phyloP scores from a whole-genome alignment of 2,888 invertebrate genomes.

The Trichacis sp. region DNA sequence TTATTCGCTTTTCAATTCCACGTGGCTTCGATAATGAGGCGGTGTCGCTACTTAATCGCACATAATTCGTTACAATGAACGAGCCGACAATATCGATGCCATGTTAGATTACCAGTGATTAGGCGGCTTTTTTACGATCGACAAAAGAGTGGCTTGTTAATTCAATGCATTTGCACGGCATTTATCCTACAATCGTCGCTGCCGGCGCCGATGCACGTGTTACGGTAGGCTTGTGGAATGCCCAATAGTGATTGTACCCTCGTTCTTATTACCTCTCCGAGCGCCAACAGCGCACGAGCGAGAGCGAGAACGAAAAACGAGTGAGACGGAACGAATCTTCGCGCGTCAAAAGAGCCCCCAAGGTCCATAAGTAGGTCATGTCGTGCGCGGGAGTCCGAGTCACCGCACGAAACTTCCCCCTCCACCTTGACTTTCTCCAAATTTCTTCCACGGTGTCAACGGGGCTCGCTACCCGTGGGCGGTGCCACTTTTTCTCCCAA shows the following conservation, averaged over 20 bases:
- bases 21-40: slow-evolving; percentile 21
- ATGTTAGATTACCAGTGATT: slow-evolving; percentile 22
- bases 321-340: slow-evolving; percentile 16
- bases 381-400: slow-evolving; percentile 4
- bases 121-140: slow-evolving; percentile 24
- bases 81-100: slow-evolving; percentile 20
- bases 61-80: slow-evolving; percentile 24
- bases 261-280: slow-evolving; percentile 29
- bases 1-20: slow-evolving; percentile 29
- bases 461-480: no score
- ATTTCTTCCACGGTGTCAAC: slow-evolving; percentile 12
- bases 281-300: slow-evolving; percentile 2
- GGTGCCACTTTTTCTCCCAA: no score
- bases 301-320: slow-evolving; percentile 12
- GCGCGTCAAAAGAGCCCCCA: slow-evolving; percentile 24
- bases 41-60: slow-evolving; percentile 15
- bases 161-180: slow-evolving; percentile 32
- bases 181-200: slow-evolving; percentile 34
- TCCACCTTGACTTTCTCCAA: slow-evolving; percentile 34
- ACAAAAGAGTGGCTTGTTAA: slow-evolving; percentile 29
- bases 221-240: slow-evolving; percentile 37
- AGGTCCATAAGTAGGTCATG: slow-evolving; percentile 28
- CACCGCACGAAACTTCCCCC: slow-evolving; percentile 11
- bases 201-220: slow-evolving; percentile 36
- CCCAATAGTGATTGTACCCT: slow-evolving; percentile 33